Conservation (phyloP, 2,113 vertebrate species). For the Mixornis gularis region DNA sequence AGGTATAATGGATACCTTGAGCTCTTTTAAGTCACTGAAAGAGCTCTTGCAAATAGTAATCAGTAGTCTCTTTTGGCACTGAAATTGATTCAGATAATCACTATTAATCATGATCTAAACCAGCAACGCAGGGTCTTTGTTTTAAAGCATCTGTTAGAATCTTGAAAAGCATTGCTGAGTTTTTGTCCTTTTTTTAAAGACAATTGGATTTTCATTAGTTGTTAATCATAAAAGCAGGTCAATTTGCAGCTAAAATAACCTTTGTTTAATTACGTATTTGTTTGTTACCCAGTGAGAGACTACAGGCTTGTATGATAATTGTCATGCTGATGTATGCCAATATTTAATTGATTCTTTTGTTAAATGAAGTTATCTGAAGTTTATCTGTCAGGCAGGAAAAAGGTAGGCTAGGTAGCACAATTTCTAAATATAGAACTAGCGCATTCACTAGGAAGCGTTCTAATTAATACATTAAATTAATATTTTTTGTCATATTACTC, state of each 20-base stretch:
- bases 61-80: not conserved
- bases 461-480: not conserved
- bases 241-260: not conserved
- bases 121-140: not conserved
- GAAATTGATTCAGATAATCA: not conserved
- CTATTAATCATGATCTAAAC: not conserved
- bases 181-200: not conserved
- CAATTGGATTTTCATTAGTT: not conserved
- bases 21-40: not conserved
- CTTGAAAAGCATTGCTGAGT: not conserved
- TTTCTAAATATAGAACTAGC: not conserved
- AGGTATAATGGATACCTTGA: not conserved
- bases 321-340: not conserved
- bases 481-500: not conserved
- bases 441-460: not conserved
- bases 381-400: not conserved
- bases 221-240: not conserved
- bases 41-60: not conserved
- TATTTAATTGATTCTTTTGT: not conserved
- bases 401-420: not conserved
- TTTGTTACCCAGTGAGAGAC: not conserved
- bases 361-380: not conserved
- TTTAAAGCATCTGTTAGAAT: not conserved
- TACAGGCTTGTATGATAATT: not conserved
- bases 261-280: not conserved